phyloP scores from a whole-genome alignment of 2,113 vertebrate genomes.

The Calyptommatus sinebrachiatus region DNA sequence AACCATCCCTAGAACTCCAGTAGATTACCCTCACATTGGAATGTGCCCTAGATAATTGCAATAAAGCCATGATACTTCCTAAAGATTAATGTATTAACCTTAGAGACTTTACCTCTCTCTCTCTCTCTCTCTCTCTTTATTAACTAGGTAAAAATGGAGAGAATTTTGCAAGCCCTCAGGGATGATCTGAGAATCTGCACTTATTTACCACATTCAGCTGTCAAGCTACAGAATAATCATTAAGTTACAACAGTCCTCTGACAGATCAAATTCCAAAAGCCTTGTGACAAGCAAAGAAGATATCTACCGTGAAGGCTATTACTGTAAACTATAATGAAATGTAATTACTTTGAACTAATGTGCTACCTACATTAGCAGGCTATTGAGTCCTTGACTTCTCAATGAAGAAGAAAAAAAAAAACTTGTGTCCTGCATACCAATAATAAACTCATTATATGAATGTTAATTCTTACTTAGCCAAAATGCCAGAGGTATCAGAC shows the following conservation, averaged over 20 bases:
- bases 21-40: too few species aligned
- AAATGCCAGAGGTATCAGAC: neutral
- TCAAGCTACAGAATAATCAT: neutral
- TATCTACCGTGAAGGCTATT: neutral
- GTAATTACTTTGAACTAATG: neutral
- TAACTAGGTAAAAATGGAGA: constrained; percentile 53
- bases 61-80: neutral
- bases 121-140: constrained; percentile 13
- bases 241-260: neutral
- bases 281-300: neutral
- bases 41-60: neutral
- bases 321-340: neutral
- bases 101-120: neutral
- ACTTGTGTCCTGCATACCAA: neutral
- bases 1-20: too few species aligned
- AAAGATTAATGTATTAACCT: neutral
- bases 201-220: constrained; percentile 25
- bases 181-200: constrained; percentile 42
- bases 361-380: neutral
- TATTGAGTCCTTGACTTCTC: neutral
- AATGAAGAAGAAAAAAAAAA: neutral
- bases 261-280: neutral
- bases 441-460: neutral
- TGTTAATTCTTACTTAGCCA: neutral
- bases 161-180: constrained; percentile 51